phyloP scores from a whole-genome alignment of 1,140 invertebrate genomes.

The Tigriopus japonicus region DNA sequence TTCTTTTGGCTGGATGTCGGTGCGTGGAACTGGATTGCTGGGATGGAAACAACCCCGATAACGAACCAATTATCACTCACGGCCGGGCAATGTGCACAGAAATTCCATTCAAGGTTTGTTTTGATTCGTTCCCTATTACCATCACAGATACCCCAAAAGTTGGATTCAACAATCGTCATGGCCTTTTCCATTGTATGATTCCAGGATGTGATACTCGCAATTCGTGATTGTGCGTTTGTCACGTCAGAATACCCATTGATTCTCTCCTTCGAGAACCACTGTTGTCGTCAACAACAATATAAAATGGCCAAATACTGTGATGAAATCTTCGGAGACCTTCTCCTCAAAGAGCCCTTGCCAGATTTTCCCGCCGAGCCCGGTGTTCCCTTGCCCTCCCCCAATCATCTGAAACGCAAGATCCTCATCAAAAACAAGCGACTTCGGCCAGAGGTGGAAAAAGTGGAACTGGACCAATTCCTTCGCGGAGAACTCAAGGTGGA shows the following conservation, averaged over 20 bases:
- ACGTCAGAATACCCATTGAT: constrained; percentile 97
- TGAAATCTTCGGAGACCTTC: constrained; percentile 82
- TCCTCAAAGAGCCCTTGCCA: constrained; percentile 75
- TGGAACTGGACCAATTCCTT: constrained; percentile 66
- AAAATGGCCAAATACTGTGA: constrained; percentile 98
- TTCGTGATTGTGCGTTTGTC: constrained; percentile 89
- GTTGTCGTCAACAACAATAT: constrained; percentile 88
- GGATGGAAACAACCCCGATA: constrained; percentile 91
- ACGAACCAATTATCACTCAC: constrained; percentile 96
- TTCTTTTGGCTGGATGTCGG: constrained; percentile 29
- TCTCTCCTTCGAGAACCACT: constrained; percentile 98
- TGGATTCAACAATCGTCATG: no score
- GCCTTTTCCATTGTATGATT: no score
- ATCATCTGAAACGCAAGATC: constrained; percentile 73
- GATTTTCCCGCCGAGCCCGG: constrained; percentile 50
- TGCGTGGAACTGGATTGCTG: constrained; percentile 98
- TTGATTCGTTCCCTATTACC: no score
- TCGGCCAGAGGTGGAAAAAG: constrained; percentile 89
- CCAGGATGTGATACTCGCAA: constrained; percentile 13
- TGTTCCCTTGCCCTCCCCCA: constrained; percentile 55
- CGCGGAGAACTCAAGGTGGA: constrained; percentile 51
- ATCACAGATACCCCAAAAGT: no score
- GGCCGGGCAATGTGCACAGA: constrained; percentile 99
- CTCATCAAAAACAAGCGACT: constrained; percentile 97
- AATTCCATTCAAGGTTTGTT: constrained; percentile 68